Percentiles rank a stretch among this genome's conserved stretches.
Conservation (phyloP, 2,888 invertebrate species). For the Deilephila elpenor region DNA sequence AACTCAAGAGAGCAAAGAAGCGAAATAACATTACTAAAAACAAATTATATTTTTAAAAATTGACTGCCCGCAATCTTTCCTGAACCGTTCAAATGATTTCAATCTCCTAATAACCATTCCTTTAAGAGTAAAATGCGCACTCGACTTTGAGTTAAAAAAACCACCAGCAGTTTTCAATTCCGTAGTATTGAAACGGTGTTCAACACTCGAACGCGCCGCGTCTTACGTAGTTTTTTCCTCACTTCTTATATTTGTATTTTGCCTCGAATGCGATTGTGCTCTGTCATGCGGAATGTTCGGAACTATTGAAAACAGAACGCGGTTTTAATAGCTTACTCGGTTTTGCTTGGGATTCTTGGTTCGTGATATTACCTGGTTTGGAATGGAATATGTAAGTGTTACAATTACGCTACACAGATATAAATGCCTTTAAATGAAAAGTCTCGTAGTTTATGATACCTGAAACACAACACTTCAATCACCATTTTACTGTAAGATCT, state of each 20-base stretch:
- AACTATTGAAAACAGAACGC: constrained; percentile 8
- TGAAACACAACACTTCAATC: no score
- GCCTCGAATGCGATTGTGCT: constrained; percentile 8
- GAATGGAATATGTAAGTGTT: not conserved
- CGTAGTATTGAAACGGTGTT: constrained; percentile 58
- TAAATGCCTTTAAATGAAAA: no score
- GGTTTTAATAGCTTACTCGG: not conserved
- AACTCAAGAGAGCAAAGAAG: no score
- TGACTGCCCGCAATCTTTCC: no score
- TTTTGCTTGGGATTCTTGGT: not conserved
- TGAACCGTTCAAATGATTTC: not conserved
- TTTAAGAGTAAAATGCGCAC: constrained; percentile 10
- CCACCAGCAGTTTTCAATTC: constrained; percentile 57
- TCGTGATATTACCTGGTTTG: not conserved
- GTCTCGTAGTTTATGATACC: no score
- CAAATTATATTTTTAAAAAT: no score
- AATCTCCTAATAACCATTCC: constrained; percentile 5
- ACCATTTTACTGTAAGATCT: no score
- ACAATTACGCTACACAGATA: no score
- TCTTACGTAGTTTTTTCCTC: constrained; percentile 28
- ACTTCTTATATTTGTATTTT: constrained; percentile 15
- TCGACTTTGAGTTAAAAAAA: constrained; percentile 44
- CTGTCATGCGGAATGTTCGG: not conserved
- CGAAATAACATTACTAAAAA: no score
- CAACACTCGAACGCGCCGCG: constrained; percentile 41